Evolutionary conservation across 2,888 invertebrate species (phyloP).

Genomic region (Aphidoletes aphidimyza): DNA sequence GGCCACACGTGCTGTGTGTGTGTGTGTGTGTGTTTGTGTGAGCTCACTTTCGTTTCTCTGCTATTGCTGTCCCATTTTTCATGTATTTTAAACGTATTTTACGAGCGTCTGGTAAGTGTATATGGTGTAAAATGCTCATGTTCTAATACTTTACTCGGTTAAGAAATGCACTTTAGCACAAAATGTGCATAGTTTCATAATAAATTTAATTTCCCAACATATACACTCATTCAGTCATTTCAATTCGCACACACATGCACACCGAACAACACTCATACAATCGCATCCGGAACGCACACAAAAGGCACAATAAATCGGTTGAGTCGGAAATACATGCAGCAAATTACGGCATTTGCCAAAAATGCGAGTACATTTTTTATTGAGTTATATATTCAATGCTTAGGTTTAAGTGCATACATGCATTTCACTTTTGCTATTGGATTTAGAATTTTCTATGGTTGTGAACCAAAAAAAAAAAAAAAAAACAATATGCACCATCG

Average conservation of each 20-base stretch:
- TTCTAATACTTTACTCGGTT: conserved; percentile 24
- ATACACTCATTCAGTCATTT: background rate
- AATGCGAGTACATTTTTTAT: conserved; percentile 40
- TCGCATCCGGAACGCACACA: background rate
- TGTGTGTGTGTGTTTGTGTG: too few species aligned
- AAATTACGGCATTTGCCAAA: conserved; percentile 51
- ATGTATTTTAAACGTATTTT: conserved; percentile 16
- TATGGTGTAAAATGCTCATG: conserved; percentile 49
- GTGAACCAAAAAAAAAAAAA: background rate
- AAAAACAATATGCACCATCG: background rate
- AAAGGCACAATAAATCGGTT: conserved; percentile 42
- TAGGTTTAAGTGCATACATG: conserved; percentile 19
- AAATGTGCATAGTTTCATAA: conserved; percentile 46
- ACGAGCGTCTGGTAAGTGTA: conserved; percentile 39
- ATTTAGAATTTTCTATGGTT: background rate
- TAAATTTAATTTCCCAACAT: conserved; percentile 48
- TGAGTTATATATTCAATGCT: conserved; percentile 36
- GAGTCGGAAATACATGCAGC: conserved; percentile 38
- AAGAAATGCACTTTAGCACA: conserved; percentile 40
- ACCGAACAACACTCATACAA: too few species aligned
- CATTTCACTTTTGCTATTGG: background rate
- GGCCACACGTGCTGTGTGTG: too few species aligned
- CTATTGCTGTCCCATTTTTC: background rate
- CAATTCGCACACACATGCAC: background rate
- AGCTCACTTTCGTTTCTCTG: background rate